Base-by-base conservation (phyloP, 1,140 invertebrate species). In the Zaprionus ghesquierei region DNA sequence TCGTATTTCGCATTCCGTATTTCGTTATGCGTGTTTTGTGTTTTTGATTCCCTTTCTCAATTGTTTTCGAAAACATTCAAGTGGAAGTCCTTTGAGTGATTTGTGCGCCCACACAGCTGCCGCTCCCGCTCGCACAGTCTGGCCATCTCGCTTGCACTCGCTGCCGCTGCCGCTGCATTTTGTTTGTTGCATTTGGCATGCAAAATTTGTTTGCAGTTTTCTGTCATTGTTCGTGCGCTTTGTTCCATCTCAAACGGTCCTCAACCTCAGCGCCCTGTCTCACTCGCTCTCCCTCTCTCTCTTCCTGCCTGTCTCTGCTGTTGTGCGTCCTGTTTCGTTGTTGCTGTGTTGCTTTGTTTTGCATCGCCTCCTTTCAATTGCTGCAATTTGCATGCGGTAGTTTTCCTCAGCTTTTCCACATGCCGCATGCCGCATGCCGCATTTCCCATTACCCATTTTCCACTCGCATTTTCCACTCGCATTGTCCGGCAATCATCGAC, bases 41-140 rank as follows among this genome's bases (percentile, higher is more conserved):
- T 51, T 49, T 61, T 22, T 61, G 38, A 13, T 59, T 56, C 12
- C n/a, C 33, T 18, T 64, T 65, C 54, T 62, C 44, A 69, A 69
- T 62, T 69, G 64, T 71, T 55, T 63, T 50, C 29, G 54, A 78
- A 74, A 86, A 85, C 81, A 81, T 79, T 86, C 77, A 72, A 86
- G 81, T 86, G 81, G 81, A 86, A 86, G 80, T 86, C 82, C 82
- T 84, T 86, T 86, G 78, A 86, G 68, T 71, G 77, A 55, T 50
- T 61, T 68, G 35, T 41, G 51, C 68, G 27, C 60, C 72, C 60
- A 62, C 69, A 62, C 25, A 12, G 27, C 54, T 25, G 2, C 33
- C 33, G 35, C 50, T 22, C 56, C 0, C 20, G 4, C 29, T 4
- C 27, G 5, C 10, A 18, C 10, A 12, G 2, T 20, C 23, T 22